These are phyloP conservation scores for Flexamia atlantica DNA, from an alignment of 2,888 invertebrate species.

Conservation along the genomic window DNA sequence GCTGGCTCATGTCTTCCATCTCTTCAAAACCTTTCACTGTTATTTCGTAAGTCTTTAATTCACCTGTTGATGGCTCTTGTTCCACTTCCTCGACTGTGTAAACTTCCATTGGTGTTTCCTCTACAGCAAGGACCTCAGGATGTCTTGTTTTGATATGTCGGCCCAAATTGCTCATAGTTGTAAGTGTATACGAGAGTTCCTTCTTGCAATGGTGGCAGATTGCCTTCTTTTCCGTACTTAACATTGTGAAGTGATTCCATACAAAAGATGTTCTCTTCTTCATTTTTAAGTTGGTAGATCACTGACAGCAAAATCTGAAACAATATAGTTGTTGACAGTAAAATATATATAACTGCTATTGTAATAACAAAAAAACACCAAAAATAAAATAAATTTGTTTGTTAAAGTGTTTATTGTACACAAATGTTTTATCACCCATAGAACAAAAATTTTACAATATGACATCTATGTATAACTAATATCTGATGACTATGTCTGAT, in stretches of 20 bases:
- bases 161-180: slow-evolving; percentile 23
- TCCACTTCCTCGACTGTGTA: neutral
- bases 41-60: slow-evolving; percentile 17
- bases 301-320: neutral
- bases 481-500: no score
- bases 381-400: no score
- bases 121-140: neutral
- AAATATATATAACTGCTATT: no score
- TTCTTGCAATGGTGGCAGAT: slow-evolving; percentile 32
- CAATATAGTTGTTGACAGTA: neutral
- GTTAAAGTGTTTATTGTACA: no score
- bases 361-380: no score
- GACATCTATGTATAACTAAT: no score
- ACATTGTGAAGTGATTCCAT: slow-evolving; percentile 17
- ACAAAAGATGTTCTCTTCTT: neutral
- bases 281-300: neutral
- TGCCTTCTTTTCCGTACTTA: neutral
- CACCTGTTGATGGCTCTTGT: neutral
- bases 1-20: neutral
- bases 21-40: slow-evolving; percentile 29
- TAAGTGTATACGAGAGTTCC: neutral
- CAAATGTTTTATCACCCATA: no score
- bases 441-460: no score
- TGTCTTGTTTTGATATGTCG: slow-evolving; percentile 17
- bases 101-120: neutral